Base-by-base conservation (phyloP, 2,113 vertebrate species). In the Dipodomys ordii region DNA sequence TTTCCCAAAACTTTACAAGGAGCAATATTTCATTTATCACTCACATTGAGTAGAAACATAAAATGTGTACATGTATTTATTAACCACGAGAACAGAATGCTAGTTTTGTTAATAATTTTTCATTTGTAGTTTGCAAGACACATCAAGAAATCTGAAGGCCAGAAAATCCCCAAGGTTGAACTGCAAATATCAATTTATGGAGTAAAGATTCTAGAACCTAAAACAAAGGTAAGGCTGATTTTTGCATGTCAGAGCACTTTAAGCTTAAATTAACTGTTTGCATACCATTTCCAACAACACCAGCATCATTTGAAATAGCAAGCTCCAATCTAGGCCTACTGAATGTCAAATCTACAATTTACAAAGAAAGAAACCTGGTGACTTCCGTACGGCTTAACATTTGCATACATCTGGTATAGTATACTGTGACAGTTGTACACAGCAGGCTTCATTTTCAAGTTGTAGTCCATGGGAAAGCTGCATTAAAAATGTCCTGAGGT, bases 101-200 rank as follows among this genome's bases (percentile, higher is more conserved):
- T 6, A 88, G 23, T 53, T 82, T 74, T 93, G 30, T 95, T 25
- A 82, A 73, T 79, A 62, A 72, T 88, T 95, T 92, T 97, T 30
- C 8, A 90, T 81, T 97, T 97, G 20, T 79, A 99, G 99, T 99
- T 99, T 98, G 99, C 99, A 97, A 99, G 99, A 92, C 99, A 99
- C 65, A 99, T 99, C 93, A 99, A 99, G 97, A 99, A 99, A 97
- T 99, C 99, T 3, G 99, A 99, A 98, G 99, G 99, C 57, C 99
- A 99, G 98, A 99, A 99, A 98, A 99, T 97, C 0, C 99, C 99
- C 28, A 99, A 99, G 97, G 99, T 99, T 97, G 99, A 99, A 90
- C 94, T 99, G 90, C 99, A 99, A 96, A 99, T 99, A 97, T 99
- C 99, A 89, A 99, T 99, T 96, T 99, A 99, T 85, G 99, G 99